Evolutionary conservation across 2,888 invertebrate species (phyloP), one percentile per base, ranked within the genome.

Genomic region (Dryocosmus kuriphilus): DNA sequence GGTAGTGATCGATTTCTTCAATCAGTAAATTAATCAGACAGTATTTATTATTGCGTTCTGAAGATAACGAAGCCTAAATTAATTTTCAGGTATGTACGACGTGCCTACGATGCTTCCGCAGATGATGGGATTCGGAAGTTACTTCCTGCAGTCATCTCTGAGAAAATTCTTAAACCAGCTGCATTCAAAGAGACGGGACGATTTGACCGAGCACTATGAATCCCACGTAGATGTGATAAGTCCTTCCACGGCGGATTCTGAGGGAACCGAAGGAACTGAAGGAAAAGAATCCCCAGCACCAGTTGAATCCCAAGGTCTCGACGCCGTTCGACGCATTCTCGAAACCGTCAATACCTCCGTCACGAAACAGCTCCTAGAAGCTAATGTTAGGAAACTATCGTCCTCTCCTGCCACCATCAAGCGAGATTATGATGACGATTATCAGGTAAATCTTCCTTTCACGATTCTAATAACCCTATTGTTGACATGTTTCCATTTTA

Each of bases 291-390:
- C 91, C 1, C 90, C 91, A 0, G 88, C 86, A 5, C 86, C 89
- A 0, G 82, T 86, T 22, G 87, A 88, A 51, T 92, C 92, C 62
- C 94, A 94, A 80, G 94, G 93, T 83, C 92, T 95, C 77, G 93
- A 94, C 82, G 94, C 94, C 57, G 95, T 96, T 57, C 95, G 96
- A 88, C 93, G 95, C 77, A 95, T 96, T 85, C 92, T 96, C 84
- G 95, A 96, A 89, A 95, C 95, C 14, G 96, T 96, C 19, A 96
- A 94, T 89, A 94, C 95, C 19, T 95, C 95, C 0, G 96, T 96
- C 22, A 95, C 95, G 14, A 95, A 95, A 91, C 95, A 96, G 89
- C 93, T 96, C 79, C 93, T 96, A 81, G 94, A 95, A 89, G 94
- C 94, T 0, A 95, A 94, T 85, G 94, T 95, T 89, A 94, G 95